Base-by-base conservation (phyloP, 1,140 invertebrate species). In the Solenopsis invicta region DNA sequence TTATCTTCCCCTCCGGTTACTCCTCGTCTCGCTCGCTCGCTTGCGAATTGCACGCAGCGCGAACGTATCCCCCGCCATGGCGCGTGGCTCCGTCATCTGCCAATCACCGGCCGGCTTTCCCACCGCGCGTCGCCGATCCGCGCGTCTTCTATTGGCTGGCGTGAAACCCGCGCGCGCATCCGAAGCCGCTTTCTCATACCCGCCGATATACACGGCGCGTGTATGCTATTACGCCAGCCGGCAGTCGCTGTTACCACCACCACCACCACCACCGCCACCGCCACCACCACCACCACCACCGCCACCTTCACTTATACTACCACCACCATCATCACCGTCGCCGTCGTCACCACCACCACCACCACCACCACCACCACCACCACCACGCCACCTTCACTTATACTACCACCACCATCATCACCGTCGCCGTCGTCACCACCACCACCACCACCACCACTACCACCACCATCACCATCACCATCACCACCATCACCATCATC, bases 121-220 rank as follows among this genome's bases (percentile, higher is more conserved):
- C 84, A 80, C 89, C 61, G 74, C 29, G 24, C 81, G 75, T 87
- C 88, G 88, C 50, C 85, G 85, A 59, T 59, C 62, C 52, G 74
- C 81, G 54, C 69, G 80, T 8, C 56, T 89, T 85, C 80, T 77
- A 90, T 90, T 90, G 89, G 89, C 62, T 74, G 89, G 62, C 75
- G 85, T 45, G 69, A n/a, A 59, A 52, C 50, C 52, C 86, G 88
- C 72, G 77, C 81, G 88, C 80, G 80, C 80, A 84, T 89, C 89
- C 85, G 62, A 89, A 89, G 85, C 74, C 77, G 80, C 88, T 89
- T 87, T 90, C 85, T 85, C 72, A 78, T 84, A 64, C 64, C 18
- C 77, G 85, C 56, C 41, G 77, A 87, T 87, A 89, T 48, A 71
- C 72, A 56, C 77, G 85, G 59, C 78, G 85, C 88, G 88, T 89